Evolutionary conservation across 2,113 vertebrate genomes (phyloP).

Genomic region (Aphyosemion australe): DNA sequence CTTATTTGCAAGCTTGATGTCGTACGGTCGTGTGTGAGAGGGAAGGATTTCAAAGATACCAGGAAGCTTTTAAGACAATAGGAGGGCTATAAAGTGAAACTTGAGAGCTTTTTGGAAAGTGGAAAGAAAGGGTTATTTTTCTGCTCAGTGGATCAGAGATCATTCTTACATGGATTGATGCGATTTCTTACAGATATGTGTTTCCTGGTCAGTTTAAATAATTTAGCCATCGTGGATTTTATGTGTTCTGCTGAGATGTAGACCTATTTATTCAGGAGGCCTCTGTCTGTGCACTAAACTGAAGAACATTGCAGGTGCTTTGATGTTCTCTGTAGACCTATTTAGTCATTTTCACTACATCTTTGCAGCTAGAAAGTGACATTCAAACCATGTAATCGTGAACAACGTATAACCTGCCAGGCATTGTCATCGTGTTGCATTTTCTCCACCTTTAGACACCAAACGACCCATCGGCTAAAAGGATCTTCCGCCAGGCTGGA

Average conservation of each 20-base stretch:
- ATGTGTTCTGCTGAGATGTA: constrained; percentile 16
- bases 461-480: constrained; percentile 26
- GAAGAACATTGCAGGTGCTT: constrained; percentile 60
- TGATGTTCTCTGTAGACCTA: constrained; percentile 38
- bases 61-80: constrained; percentile 50
- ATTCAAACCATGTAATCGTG: constrained; percentile 13
- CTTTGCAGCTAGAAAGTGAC: not conserved
- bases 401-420: not conserved
- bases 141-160: constrained; percentile 41
- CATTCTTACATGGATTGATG: constrained; percentile 43
- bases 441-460: constrained; percentile 6
- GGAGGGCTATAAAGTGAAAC: constrained; percentile 44
- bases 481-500: constrained; percentile 31
- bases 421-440: not conserved
- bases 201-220: constrained; percentile 44
- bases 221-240: constrained; percentile 35
- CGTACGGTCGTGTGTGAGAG: constrained; percentile 39
- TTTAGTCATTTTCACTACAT: not conserved
- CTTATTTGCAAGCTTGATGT: constrained; percentile 54
- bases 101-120: constrained; percentile 57
- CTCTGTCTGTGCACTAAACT: constrained; percentile 39
- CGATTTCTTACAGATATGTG: constrained; percentile 26
- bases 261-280: constrained; percentile 14
- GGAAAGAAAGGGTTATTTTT: constrained; percentile 41
- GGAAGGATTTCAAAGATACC: constrained; percentile 53